Evolutionary conservation across 2,888 invertebrate species (phyloP).

Genomic region (Macropis europaea): DNA sequence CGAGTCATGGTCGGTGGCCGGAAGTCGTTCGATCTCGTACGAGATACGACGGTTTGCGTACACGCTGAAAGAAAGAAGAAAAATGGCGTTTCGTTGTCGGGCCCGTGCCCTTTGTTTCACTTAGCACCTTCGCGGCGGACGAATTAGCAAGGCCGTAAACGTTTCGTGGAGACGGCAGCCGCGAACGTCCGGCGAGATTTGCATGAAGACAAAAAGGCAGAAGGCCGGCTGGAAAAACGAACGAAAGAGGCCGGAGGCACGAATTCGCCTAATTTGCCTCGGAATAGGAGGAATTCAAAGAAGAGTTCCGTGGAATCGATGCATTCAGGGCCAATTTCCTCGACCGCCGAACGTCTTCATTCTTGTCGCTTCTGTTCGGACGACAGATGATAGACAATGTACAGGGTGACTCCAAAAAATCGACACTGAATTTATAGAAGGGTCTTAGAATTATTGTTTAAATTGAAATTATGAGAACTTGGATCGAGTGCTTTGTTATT

Average conservation of each 20-base stretch:
- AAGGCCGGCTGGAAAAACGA: background rate
- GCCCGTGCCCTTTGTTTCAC: constrained; percentile 63
- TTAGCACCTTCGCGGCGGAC: constrained; percentile 73
- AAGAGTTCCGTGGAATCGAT: constrained; percentile 13
- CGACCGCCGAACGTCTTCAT: constrained; percentile 44
- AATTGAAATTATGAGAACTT: too few species aligned
- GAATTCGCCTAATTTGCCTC: constrained; percentile 37
- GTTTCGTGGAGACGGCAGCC: constrained; percentile 22
- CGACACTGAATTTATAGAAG: too few species aligned
- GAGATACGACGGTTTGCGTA: constrained; percentile 36
- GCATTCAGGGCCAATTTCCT: constrained; percentile 24
- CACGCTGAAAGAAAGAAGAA: constrained; percentile 19
- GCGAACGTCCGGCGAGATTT: constrained; percentile 27
- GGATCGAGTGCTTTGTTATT: too few species aligned
- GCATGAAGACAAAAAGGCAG: constrained; percentile 20
- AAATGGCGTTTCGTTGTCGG: constrained; percentile 35
- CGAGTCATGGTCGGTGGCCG: constrained; percentile 3
- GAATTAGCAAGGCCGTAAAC: constrained; percentile 73
- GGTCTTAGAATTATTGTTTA: too few species aligned
- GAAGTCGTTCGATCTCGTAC: constrained; percentile 48
- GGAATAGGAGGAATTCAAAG: constrained; percentile 18
- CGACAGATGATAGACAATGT: too few species aligned
- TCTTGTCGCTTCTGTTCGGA: constrained; percentile 13
- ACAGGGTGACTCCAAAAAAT: too few species aligned
- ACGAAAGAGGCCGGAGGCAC: background rate